phyloP scores from a whole-genome alignment of 2,888 invertebrate species.

The Drosophila paranaensis region DNA sequence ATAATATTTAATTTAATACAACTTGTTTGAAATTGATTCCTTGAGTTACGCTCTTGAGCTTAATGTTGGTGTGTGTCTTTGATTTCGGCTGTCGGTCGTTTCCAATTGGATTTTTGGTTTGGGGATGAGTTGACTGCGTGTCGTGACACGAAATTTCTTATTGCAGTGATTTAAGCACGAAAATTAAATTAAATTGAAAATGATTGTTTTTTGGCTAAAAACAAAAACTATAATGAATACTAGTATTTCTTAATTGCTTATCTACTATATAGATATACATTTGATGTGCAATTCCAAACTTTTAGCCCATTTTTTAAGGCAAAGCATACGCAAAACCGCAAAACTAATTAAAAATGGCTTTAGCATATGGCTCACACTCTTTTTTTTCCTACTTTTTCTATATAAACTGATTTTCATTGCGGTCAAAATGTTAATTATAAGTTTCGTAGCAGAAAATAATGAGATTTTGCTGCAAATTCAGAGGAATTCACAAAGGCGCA shows the following conservation, averaged over 20 bases:
- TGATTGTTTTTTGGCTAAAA: neutral
- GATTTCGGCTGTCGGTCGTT: too few species aligned
- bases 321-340: conserved; percentile 48
- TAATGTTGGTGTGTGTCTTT: conserved; percentile 1
- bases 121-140: neutral
- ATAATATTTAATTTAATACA: too few species aligned
- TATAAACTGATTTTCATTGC: conserved; percentile 46
- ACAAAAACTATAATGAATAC: neutral
- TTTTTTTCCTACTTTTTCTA: neutral
- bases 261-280: neutral
- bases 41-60: too few species aligned
- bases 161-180: neutral
- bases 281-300: neutral
- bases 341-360: conserved; percentile 77
- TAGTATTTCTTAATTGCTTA: neutral
- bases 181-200: neutral
- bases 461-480: conserved; percentile 57
- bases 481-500: neutral
- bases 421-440: conserved; percentile 79
- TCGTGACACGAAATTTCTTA: neutral
- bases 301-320: neutral
- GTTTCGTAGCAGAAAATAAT: conserved; percentile 70
- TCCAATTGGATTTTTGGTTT: neutral
- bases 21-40: too few species aligned
- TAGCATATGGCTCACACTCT: conserved; percentile 35